Evolutionary conservation across 2,888 invertebrate genomes (phyloP).

Genomic region (Apomyelois bistriatella): DNA sequence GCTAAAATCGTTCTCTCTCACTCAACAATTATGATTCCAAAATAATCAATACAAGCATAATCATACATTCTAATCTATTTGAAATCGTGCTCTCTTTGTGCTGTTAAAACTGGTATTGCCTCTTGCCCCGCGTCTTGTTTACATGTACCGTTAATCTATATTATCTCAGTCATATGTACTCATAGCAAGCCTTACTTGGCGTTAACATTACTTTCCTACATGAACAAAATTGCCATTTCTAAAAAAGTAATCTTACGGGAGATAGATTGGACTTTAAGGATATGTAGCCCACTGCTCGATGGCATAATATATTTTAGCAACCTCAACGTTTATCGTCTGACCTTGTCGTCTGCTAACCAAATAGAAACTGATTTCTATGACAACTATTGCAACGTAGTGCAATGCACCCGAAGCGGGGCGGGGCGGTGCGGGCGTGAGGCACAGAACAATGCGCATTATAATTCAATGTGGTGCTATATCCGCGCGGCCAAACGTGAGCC

Average conservation of each 20-base stretch:
- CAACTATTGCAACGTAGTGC: slow-evolving; percentile 70
- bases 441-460: slow-evolving; percentile 73
- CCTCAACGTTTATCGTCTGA: slow-evolving; percentile 28
- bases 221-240: too few relatives aligned
- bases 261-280: too few relatives aligned
- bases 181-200: slow-evolving; percentile 9
- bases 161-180: background rate
- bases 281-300: too few relatives aligned
- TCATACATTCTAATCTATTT: slow-evolving; percentile 40
- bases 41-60: slow-evolving; percentile 22
- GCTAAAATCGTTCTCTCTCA: too few relatives aligned
- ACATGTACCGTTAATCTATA: slow-evolving; percentile 21
- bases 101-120: slow-evolving; percentile 34
- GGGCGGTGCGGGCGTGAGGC: slow-evolving; percentile 29
- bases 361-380: slow-evolving; percentile 73
- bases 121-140: slow-evolving; percentile 21
- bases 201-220: too few relatives aligned
- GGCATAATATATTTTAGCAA: too few relatives aligned
- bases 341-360: slow-evolving; percentile 44
- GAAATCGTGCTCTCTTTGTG: slow-evolving; percentile 47
- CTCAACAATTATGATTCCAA: too few relatives aligned
- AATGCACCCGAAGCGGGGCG: slow-evolving; percentile 61
- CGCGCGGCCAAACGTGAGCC: slow-evolving; percentile 67
- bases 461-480: slow-evolving; percentile 75
- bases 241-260: too few relatives aligned